phyloP scores from a whole-genome alignment of 2,888 invertebrate genomes.

The Idaea straminata region DNA sequence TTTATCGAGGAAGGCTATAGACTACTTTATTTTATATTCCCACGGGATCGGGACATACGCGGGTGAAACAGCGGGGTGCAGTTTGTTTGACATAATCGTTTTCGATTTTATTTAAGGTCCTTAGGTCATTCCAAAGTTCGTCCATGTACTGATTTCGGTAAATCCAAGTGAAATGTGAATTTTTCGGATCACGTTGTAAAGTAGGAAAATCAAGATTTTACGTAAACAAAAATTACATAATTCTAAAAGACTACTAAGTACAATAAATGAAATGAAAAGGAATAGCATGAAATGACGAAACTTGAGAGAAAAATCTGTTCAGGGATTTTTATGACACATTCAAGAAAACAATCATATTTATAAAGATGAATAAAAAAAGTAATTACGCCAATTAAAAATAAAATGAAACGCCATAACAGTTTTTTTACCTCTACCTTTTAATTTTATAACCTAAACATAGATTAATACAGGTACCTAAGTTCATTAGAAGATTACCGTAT shows the following conservation, averaged over 20 bases:
- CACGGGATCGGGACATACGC: too few species aligned
- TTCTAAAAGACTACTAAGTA: neutral
- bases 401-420: neutral
- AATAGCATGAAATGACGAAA: neutral
- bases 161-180: neutral
- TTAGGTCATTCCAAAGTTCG: constrained; percentile 17
- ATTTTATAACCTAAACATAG: neutral
- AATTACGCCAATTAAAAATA: neutral
- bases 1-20: too few species aligned
- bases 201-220: neutral
- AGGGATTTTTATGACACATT: too few species aligned
- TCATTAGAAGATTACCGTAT: neutral
- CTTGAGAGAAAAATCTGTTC: neutral
- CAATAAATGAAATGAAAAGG: neutral
- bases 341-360: too few species aligned
- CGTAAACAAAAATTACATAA: neutral
- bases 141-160: neutral
- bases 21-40: too few species aligned
- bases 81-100: constrained; percentile 42
- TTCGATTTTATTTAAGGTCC: constrained; percentile 22
- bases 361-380: neutral
- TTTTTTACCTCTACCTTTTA: neutral
- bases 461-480: neutral
- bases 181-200: neutral
- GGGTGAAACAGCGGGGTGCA: too few species aligned